Evolutionary conservation across 2,888 invertebrate species (phyloP).

Genomic region (Lasioglossum malachurum): DNA sequence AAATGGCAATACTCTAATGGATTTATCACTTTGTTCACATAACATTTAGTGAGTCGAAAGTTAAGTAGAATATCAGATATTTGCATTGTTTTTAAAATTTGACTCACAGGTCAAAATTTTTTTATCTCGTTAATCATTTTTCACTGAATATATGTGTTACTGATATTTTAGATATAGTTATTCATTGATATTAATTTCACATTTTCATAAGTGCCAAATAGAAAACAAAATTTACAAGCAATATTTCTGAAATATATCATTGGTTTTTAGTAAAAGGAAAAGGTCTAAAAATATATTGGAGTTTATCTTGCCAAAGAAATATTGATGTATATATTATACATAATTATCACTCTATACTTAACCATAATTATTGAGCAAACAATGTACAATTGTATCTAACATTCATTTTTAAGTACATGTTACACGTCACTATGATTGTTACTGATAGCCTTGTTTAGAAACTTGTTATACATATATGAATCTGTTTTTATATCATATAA

Average conservation of each 20-base stretch:
- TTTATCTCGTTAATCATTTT: slow-evolving; percentile 10
- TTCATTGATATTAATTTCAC: slow-evolving; percentile 21
- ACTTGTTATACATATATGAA: slow-evolving; percentile 28
- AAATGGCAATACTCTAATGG: slow-evolving; percentile 33
- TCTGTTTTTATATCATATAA: slow-evolving; percentile 16
- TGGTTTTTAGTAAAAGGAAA: slow-evolving; percentile 42
- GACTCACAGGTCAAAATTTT: neutral
- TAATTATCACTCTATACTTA: slow-evolving; percentile 38
- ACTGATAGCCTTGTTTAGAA: slow-evolving; percentile 12
- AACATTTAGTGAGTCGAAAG: slow-evolving; percentile 12
- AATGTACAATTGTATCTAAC: slow-evolving; percentile 28
- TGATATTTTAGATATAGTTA: slow-evolving; percentile 3
- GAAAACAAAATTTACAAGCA: slow-evolving; percentile 8
- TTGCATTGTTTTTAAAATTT: neutral
- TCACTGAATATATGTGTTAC: neutral
- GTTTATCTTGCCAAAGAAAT: slow-evolving; percentile 64
- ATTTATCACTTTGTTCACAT: slow-evolving; percentile 45
- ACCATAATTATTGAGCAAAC: slow-evolving; percentile 32
- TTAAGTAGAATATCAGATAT: slow-evolving; percentile 1
- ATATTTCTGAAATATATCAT: slow-evolving; percentile 24
- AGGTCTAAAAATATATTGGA: slow-evolving; percentile 54
- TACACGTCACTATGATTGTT: slow-evolving; percentile 23
- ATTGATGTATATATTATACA: slow-evolving; percentile 47
- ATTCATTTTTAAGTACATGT: slow-evolving; percentile 41
- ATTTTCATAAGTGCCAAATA: slow-evolving; percentile 26